A percentile compares a stretch with the other conserved stretches of the same genome.
phyloP scores from a whole-genome alignment of 35 echinoderm and acorn worm species.

The Amphiura filiformis region DNA sequence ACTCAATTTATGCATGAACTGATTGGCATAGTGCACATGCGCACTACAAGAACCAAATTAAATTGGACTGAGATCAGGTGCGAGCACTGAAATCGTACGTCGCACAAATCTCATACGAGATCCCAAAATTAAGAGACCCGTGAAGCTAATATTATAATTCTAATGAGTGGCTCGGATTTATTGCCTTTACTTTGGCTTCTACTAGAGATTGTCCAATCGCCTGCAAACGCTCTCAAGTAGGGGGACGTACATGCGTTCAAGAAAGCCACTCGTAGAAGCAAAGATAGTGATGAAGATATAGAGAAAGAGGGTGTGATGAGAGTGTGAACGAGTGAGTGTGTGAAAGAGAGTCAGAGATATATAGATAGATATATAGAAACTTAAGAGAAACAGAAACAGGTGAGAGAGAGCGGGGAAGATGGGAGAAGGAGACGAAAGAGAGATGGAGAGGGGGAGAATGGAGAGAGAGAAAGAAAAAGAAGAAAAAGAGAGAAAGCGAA shows the following conservation, averaged over 20 bases:
- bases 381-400: background rate
- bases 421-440: background rate
- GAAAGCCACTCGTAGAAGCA: background rate
- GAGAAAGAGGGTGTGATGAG: background rate
- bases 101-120: slow-evolving; percentile 6
- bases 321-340: background rate
- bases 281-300: background rate
- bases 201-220: slow-evolving; percentile 4
- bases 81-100: background rate
- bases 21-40: slow-evolving; percentile 9
- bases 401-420: background rate
- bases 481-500: background rate
- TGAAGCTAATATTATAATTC: slow-evolving; percentile 12
- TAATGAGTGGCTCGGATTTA: slow-evolving; percentile 6
- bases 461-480: background rate
- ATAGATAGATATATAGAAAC: background rate
- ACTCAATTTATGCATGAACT: slow-evolving; percentile 12
- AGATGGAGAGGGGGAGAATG: background rate
- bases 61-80: slow-evolving; percentile 4
- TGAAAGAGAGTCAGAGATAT: background rate
- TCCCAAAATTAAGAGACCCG: slow-evolving; percentile 10
- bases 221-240: background rate
- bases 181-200: background rate
- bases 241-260: background rate
- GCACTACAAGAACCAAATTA: background rate